Percentiles rank a stretch among this genome's conserved stretches.
phyloP scores from a whole-genome alignment of 53 echinoderm and acorn worm genomes.

The Echinarachnius parma region DNA sequence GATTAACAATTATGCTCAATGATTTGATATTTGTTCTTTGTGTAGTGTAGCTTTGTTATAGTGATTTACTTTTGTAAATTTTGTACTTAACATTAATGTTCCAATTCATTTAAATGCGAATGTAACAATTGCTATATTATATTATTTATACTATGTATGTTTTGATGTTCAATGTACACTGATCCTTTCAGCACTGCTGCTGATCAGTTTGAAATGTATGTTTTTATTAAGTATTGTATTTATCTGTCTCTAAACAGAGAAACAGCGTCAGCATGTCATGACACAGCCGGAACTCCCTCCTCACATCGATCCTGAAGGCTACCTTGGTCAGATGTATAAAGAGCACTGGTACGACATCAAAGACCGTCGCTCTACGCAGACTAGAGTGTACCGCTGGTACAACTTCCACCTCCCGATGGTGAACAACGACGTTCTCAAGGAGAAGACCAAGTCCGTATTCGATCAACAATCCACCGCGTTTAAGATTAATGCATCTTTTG shows the following conservation, averaged over 20 bases:
- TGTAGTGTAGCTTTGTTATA: too few relatives aligned
- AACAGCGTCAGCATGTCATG: neutral
- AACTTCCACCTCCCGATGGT: slow-evolving; percentile 13
- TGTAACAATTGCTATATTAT: too few relatives aligned
- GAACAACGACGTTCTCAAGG: slow-evolving; percentile 4
- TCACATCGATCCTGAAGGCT: slow-evolving; percentile 13
- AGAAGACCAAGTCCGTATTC: slow-evolving; percentile 4
- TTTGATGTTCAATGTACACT: too few relatives aligned
- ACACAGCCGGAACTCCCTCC: neutral
- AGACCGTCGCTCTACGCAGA: neutral
- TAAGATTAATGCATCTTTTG: slow-evolving; percentile 32
- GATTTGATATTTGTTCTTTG: too few relatives aligned
- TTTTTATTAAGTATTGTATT: too few relatives aligned
- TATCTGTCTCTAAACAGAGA: neutral
- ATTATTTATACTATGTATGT: too few relatives aligned
- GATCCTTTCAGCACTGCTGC: too few relatives aligned
- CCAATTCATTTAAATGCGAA: too few relatives aligned
- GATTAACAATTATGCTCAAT: too few relatives aligned
- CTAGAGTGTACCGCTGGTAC: slow-evolving; percentile 23
- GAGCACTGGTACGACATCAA: slow-evolving; percentile 26
- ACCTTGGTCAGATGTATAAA: slow-evolving; percentile 2
- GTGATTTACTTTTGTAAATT: too few relatives aligned
- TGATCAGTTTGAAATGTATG: too few relatives aligned
- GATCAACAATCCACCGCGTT: slow-evolving; percentile 25
- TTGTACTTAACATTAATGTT: too few relatives aligned